phyloP scores from a whole-genome alignment of 2,888 invertebrate genomes.

The Mythimna vitellina region DNA sequence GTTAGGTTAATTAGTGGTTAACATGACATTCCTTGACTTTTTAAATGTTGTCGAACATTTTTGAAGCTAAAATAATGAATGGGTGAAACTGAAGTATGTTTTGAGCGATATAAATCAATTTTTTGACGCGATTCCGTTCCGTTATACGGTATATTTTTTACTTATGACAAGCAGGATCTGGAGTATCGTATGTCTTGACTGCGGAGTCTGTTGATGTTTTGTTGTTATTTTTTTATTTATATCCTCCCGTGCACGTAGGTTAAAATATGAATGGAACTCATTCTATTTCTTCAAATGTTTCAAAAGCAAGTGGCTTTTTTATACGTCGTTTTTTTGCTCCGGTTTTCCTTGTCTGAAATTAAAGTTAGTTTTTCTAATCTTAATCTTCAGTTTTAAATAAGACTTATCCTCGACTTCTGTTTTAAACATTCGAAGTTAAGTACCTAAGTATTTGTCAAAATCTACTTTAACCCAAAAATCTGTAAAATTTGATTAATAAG shows the following conservation, averaged over 20 bases:
- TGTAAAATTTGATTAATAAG: too few relatives aligned
- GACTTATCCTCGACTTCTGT: too few relatives aligned
- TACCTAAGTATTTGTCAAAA: too few relatives aligned
- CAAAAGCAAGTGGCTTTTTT: constrained; percentile 32
- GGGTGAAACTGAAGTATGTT: constrained; percentile 68
- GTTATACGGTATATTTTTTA: constrained; percentile 82
- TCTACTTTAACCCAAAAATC: too few relatives aligned
- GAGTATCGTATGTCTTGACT: constrained; percentile 80
- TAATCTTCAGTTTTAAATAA: neutral
- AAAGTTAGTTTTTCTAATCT: neutral
- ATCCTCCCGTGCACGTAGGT: constrained; percentile 72
- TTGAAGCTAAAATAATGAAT: constrained; percentile 63
- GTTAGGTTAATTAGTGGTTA: constrained; percentile 86
- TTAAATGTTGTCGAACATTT: constrained; percentile 66
- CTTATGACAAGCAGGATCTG: constrained; percentile 85
- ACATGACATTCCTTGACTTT: constrained; percentile 71
- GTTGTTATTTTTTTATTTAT: constrained; percentile 74
- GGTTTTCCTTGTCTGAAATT: neutral
- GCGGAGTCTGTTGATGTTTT: constrained; percentile 70
- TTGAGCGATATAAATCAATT: constrained; percentile 84
- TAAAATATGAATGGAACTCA: constrained; percentile 62
- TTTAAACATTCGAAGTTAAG: too few relatives aligned
- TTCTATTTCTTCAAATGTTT: constrained; percentile 55
- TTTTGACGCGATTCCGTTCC: constrained; percentile 85
- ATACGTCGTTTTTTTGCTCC: neutral